Evolutionary conservation across 2,797 vertebrate species (phyloP).

Genomic region (Dipus sagitta): DNA sequence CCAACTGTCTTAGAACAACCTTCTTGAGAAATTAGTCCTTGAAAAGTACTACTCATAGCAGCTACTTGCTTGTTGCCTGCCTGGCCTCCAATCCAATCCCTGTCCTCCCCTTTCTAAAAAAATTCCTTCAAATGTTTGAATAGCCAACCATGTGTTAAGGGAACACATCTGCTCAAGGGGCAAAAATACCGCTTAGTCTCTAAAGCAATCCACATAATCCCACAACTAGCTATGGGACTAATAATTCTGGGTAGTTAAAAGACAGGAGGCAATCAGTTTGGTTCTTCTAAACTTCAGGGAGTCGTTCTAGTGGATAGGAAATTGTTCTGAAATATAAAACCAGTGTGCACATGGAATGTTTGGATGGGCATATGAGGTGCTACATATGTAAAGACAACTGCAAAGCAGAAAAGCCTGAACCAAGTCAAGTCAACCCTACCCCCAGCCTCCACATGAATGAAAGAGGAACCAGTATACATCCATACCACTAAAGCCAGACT

Average conservation of each 20-base stretch:
- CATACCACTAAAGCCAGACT: background rate
- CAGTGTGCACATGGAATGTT: background rate
- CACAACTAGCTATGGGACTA: background rate
- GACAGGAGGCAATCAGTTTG: background rate
- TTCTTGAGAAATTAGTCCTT: background rate
- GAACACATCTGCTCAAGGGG: background rate
- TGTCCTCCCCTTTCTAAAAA: background rate
- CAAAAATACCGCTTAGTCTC: background rate
- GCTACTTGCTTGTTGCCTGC: background rate
- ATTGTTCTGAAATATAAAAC: background rate
- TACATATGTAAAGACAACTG: background rate
- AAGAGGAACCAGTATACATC: background rate
- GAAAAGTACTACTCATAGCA: background rate
- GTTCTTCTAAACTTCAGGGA: background rate
- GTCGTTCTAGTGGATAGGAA: background rate
- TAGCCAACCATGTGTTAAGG: background rate
- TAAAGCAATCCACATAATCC: background rate
- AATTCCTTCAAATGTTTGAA: background rate
- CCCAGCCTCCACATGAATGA: background rate
- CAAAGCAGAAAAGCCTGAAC: background rate
- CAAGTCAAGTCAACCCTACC: background rate
- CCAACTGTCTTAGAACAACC: conserved; percentile 23
- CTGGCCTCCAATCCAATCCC: background rate
- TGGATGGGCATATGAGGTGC: background rate
- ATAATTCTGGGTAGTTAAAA: conserved; percentile 4